These are phyloP conservation scores for Taenaris catops DNA, from an alignment of 2,888 invertebrate species.

Conservation along the genomic window DNA sequence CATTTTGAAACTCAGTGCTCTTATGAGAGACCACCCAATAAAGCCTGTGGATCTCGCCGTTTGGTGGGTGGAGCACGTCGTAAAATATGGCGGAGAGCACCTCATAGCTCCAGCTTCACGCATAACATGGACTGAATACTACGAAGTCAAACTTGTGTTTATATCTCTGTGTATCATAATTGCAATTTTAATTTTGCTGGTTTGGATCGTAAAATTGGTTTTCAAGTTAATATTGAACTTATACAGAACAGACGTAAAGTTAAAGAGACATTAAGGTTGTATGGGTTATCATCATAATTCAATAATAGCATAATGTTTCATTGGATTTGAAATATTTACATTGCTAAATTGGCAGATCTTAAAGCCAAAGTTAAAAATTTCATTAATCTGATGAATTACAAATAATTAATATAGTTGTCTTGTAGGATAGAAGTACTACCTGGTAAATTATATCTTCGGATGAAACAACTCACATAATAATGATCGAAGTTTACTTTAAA, in stretches of 20 bases:
- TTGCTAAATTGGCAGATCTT: too few relatives aligned
- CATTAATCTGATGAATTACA: too few relatives aligned
- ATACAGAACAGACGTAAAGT: constrained; percentile 1
- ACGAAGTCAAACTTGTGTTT: constrained; percentile 27
- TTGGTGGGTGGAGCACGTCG: constrained; percentile 39
- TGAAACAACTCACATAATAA: too few relatives aligned
- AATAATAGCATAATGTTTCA: too few relatives aligned
- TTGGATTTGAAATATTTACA: too few relatives aligned
- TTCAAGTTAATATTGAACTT: constrained; percentile 1
- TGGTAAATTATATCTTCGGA: too few relatives aligned
- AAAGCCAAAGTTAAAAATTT: too few relatives aligned
- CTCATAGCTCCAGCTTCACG: constrained; percentile 30
- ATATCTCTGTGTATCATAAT: constrained; percentile 1
- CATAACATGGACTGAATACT: constrained; percentile 28
- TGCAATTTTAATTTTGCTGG: neutral
- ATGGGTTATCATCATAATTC: too few relatives aligned
- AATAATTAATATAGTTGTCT: too few relatives aligned
- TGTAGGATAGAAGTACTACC: too few relatives aligned
- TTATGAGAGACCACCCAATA: constrained; percentile 30
- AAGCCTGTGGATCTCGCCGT: constrained; percentile 34
- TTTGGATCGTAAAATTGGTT: neutral
- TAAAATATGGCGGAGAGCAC: constrained; percentile 33
- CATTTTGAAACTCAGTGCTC: constrained; percentile 21
- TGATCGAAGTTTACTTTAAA: too few relatives aligned
- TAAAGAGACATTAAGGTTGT: constrained; percentile 1